Evolutionary conservation across 2,113 vertebrate genomes (phyloP).

Genomic region (Megatriorchis doriae): DNA sequence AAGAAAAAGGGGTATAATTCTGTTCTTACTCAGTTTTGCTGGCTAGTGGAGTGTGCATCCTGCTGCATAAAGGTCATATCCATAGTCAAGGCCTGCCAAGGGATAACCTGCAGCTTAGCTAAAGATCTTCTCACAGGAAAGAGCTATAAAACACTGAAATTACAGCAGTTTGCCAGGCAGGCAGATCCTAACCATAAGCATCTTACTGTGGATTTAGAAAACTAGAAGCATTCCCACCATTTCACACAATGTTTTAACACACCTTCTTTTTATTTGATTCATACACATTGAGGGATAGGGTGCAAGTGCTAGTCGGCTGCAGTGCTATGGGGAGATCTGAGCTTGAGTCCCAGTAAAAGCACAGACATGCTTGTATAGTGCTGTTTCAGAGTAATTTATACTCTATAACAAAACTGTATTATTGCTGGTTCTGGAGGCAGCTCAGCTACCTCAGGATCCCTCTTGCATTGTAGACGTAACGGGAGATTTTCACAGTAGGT

Average conservation of each 20-base stretch:
- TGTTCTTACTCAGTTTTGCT: neutral
- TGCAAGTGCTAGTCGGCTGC: neutral
- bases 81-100: neutral
- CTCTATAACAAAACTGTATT: fast-evolving
- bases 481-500: neutral
- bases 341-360: neutral
- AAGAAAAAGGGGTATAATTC: neutral
- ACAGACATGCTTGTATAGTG: fast-evolving
- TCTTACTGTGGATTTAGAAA: neutral
- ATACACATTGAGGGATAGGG: neutral
- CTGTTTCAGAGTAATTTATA: neutral
- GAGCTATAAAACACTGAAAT: neutral
- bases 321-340: neutral
- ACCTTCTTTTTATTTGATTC: neutral
- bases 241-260: neutral
- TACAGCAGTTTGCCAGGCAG: neutral
- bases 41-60: neutral
- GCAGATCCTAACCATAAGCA: neutral
- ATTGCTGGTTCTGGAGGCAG: neutral
- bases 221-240: neutral
- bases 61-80: neutral
- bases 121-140: neutral
- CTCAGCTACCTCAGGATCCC: neutral
- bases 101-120: neutral
- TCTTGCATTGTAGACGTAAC: neutral